Evolutionary conservation across 2,888 invertebrate species (phyloP).

Genomic region (Drosophila fungiperda): DNA sequence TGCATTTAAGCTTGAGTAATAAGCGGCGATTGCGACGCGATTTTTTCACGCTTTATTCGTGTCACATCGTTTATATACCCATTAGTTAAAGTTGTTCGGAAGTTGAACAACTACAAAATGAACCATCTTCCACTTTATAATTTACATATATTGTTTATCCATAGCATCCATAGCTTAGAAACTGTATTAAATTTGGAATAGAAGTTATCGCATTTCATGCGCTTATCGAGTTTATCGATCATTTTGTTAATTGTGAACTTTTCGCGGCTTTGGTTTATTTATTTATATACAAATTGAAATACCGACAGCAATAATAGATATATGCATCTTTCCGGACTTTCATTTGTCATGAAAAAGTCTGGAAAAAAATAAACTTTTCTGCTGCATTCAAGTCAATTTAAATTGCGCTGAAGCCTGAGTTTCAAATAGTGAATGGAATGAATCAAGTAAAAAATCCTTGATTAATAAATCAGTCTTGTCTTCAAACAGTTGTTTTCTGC

Average conservation of each 20-base stretch:
- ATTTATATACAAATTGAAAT: not conserved
- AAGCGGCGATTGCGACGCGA: slow-evolving; percentile 44
- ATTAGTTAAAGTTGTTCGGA: not conserved
- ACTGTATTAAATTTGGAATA: not conserved
- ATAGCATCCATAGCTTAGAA: not conserved
- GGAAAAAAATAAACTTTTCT: not conserved
- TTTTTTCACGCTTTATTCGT: slow-evolving; percentile 46
- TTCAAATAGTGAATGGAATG: not conserved
- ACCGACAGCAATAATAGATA: not conserved
- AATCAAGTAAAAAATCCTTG: not conserved
- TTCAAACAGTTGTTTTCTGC: no score
- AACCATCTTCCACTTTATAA: not conserved
- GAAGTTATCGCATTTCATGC: not conserved
- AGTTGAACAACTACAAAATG: not conserved
- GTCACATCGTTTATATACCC: slow-evolving; percentile 4
- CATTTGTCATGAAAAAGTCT: not conserved
- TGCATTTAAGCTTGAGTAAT: slow-evolving; percentile 79
- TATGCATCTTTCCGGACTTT: not conserved
- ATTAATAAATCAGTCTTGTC: not conserved
- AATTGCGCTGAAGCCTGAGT: not conserved
- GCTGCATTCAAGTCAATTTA: not conserved
- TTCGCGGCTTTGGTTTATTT: no score
- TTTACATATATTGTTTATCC: not conserved
- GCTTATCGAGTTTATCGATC: not conserved
- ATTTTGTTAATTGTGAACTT: not conserved